These are phyloP conservation scores for Rosalia funebris DNA, from an alignment of 2,888 invertebrate genomes.

Conservation along the genomic window DNA sequence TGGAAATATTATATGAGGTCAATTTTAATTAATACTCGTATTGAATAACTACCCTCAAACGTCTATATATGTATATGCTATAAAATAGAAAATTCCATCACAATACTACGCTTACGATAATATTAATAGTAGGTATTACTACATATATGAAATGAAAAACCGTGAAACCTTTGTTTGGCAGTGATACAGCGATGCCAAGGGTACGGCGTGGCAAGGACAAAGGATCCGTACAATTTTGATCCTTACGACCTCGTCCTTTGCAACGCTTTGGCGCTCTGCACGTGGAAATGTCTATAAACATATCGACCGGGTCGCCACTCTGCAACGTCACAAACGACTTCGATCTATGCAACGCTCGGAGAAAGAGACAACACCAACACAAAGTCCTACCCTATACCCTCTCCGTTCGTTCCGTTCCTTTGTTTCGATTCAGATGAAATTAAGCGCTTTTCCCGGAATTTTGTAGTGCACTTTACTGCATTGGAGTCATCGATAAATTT, in stretches of 20 bases:
- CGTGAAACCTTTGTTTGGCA: conserved; percentile 14
- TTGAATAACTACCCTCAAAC: too few species aligned
- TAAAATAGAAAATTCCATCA: too few species aligned
- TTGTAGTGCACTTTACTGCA: not conserved
- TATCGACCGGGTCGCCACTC: conserved; percentile 53
- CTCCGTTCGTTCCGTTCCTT: conserved; percentile 44
- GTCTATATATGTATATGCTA: too few species aligned
- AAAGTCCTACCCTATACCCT: conserved; percentile 48
- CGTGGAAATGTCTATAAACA: conserved; percentile 55
- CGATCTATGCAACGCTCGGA: conserved; percentile 34
- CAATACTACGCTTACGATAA: too few species aligned
- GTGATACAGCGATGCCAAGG: conserved; percentile 22
- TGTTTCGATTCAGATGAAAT: conserved; percentile 37
- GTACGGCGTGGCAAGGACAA: conserved; percentile 54
- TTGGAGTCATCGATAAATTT: conserved; percentile 5
- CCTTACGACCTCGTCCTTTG: conserved; percentile 54
- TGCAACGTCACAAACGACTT: conserved; percentile 48
- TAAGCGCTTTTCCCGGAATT: conserved; percentile 2
- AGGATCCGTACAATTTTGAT: conserved; percentile 58
- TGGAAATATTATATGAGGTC: too few species aligned
- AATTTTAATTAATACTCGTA: too few species aligned
- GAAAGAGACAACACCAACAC: conserved; percentile 54
- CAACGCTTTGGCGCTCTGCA: conserved; percentile 42
- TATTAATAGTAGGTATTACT: too few species aligned
- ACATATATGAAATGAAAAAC: too few species aligned